phyloP scores from a whole-genome alignment of 2,113 vertebrate genomes.

The Varanus salvator region DNA sequence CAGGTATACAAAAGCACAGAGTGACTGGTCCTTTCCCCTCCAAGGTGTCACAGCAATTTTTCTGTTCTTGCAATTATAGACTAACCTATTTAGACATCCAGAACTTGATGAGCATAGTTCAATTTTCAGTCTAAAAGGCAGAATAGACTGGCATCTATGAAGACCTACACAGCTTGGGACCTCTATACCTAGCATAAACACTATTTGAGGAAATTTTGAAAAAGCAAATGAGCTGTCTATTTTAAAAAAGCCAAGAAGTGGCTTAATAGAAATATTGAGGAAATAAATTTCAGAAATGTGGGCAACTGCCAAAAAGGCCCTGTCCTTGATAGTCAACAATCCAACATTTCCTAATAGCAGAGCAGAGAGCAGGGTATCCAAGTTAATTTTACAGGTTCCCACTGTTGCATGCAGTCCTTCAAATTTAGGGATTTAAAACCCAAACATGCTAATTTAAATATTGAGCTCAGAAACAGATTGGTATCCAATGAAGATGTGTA shows the following conservation, averaged over 20 bases:
- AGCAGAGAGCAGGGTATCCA: background rate
- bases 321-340: background rate
- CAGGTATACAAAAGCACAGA: background rate
- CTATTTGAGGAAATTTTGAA: background rate
- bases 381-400: background rate
- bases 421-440: background rate
- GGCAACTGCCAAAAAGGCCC: background rate
- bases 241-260: background rate
- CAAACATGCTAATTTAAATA: background rate
- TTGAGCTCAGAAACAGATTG: background rate
- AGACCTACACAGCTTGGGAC: no score
- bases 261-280: background rate
- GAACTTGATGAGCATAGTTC: background rate
- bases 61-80: background rate
- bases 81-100: background rate
- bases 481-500: background rate
- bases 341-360: background rate
- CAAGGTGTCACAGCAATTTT: background rate
- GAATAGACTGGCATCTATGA: no score
- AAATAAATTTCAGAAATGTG: background rate
- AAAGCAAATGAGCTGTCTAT: background rate
- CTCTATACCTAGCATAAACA: background rate
- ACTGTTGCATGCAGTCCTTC: background rate
- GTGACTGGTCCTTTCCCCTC: background rate
- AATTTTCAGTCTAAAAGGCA: background rate